These are phyloP conservation scores for Frankliniella intonsa DNA, from an alignment of 2,888 invertebrate species.

Conservation along the genomic window DNA sequence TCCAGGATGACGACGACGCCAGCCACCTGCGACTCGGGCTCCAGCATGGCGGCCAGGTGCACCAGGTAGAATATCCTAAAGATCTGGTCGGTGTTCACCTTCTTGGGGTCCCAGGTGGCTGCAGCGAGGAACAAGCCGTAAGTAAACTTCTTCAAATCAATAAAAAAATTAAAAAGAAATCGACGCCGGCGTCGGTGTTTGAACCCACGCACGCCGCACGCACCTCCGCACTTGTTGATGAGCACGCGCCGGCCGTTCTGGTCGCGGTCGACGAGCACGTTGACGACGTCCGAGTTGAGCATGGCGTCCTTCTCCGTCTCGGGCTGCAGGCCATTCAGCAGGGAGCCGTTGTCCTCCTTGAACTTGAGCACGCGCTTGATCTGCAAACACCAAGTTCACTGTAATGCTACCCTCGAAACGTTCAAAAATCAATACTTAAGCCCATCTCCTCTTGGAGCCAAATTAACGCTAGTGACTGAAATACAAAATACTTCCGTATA, in stretches of 20 bases:
- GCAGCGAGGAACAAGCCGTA: slow-evolving; percentile 36
- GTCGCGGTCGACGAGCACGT: slow-evolving; percentile 70
- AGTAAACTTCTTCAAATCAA: background rate
- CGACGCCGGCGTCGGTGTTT: background rate
- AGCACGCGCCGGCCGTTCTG: slow-evolving; percentile 70
- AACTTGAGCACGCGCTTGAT: slow-evolving; percentile 74
- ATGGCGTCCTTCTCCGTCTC: slow-evolving; percentile 63
- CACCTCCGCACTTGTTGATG: slow-evolving; percentile 67
- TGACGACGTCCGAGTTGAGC: slow-evolving; percentile 67
- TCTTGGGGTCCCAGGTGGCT: slow-evolving; percentile 71
- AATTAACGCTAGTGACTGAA: background rate
- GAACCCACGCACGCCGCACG: slow-evolving; percentile 47
- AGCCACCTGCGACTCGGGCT: slow-evolving; percentile 67
- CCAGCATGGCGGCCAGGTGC: slow-evolving; percentile 70
- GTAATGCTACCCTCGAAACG: background rate
- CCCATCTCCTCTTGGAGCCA: background rate
- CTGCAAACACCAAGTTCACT: slow-evolving; percentile 45
- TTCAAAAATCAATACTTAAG: background rate
- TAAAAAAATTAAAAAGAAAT: too few species aligned
- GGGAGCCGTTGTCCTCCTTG: slow-evolving; percentile 62
- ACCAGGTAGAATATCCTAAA: slow-evolving; percentile 76
- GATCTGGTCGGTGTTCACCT: slow-evolving; percentile 67
- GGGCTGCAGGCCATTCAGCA: slow-evolving; percentile 63
- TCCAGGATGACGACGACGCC: slow-evolving; percentile 81
- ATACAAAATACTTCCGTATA: too few species aligned